Evolutionary conservation across 2,888 invertebrate species (phyloP).

Genomic region (Enchytraeus crypticus): DNA sequence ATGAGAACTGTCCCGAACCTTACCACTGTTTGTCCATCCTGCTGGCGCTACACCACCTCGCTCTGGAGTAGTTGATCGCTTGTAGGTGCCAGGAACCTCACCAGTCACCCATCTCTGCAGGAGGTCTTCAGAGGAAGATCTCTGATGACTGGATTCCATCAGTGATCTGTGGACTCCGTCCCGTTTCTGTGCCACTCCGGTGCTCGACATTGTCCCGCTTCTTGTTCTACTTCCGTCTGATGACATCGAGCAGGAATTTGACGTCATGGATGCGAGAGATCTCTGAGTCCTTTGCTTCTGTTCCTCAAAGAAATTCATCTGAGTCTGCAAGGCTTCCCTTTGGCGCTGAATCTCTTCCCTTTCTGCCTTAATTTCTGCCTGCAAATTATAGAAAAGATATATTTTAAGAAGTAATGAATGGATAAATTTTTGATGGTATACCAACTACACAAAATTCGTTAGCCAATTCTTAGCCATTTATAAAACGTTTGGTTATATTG

Average conservation of each 20-base stretch:
- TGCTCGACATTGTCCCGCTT: not conserved
- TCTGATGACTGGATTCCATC: not conserved
- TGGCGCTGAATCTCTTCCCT: constrained; percentile 61
- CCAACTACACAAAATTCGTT: not conserved
- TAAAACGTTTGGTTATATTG: no score
- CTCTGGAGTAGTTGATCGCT: no score
- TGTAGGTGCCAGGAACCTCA: no score
- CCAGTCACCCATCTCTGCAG: no score
- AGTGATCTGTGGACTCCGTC: not conserved
- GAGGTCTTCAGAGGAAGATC: no score
- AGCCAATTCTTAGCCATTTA: not conserved
- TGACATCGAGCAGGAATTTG: not conserved
- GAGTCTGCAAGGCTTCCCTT: constrained; percentile 70
- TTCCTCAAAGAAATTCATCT: constrained; percentile 46
- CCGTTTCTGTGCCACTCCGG: no score
- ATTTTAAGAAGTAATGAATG: not conserved
- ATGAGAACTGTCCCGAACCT: not conserved
- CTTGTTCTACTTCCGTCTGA: no score
- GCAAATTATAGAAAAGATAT: not conserved
- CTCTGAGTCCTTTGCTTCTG: constrained; percentile 20
- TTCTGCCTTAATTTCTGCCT: not conserved
- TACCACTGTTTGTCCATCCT: not conserved
- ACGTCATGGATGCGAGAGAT: not conserved
- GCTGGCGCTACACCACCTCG: not conserved
- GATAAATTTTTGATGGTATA: not conserved